Base-by-base conservation (phyloP, 2,113 vertebrate genomes). In the Haemorhous mexicanus region DNA sequence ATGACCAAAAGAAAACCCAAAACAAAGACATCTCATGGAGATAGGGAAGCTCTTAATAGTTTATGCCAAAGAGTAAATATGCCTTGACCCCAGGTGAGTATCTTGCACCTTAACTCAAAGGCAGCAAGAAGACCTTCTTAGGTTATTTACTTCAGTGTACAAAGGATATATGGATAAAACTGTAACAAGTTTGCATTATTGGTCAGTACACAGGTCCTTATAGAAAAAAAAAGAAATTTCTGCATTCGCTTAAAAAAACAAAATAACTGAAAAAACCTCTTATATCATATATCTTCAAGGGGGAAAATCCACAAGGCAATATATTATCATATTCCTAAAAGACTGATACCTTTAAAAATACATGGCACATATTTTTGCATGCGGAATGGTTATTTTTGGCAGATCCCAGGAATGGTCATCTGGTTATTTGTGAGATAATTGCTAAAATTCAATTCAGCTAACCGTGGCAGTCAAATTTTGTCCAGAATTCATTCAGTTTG, bases 331-430 rank as follows among this genome's bases (percentile, higher is more conserved):
- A 5, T n/a, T 23, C 5, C 46, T 61, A 56, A 53, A 26, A 15
- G 22, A 82, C 12, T 39, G 53, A 49, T 17, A 47, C 19, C 30
- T 76, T 86, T 61, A 61, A 52, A 83, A 91, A 47, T 10, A n/a
- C 4, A 16, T 1, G 1, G 13, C 10, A 23, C 2, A 11, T 5
- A 47, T 23, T 10, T 84, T 33, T 62, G 32, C 19, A 53, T 4
- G 11, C 13, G 13, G 32, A 66, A 30, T 9, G 10, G 5, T 68
- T 37, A 67, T 41, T 64, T 73, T n/a, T 70, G 46, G 32, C 7
- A 58, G 24, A 39, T 32, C 17, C 4, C 32, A 84, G 30, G 21
- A 85, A 66, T 3, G 1, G 32, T 32, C 12, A 41, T 70, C 62
- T 75, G 15, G 11, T 66, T 87, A 35, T 75, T 85, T 68, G 39